These are phyloP conservation scores for Hoplodrina ambigua DNA, from an alignment of 2,888 invertebrate genomes.

Conservation along the genomic window DNA sequence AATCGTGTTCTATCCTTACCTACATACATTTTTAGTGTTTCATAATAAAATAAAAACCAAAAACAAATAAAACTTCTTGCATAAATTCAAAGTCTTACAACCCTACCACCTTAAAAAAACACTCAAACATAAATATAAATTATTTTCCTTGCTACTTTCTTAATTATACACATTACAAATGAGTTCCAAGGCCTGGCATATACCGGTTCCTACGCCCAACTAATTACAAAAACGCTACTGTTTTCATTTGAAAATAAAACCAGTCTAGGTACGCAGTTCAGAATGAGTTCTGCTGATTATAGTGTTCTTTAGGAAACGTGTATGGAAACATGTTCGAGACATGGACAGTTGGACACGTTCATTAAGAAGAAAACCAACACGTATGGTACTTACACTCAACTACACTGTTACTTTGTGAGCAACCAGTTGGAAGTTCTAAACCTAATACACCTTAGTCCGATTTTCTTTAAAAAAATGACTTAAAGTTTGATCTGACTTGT, in stretches of 20 bases:
- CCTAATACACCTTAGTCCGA: background rate
- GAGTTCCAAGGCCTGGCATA: constrained; percentile 33
- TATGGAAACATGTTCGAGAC: constrained; percentile 38
- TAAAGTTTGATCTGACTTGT: background rate
- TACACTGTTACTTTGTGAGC: constrained; percentile 24
- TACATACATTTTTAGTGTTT: too few species aligned
- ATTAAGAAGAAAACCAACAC: constrained; percentile 37
- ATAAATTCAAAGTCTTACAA: background rate
- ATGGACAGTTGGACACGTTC: constrained; percentile 28
- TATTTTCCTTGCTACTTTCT: constrained; percentile 35
- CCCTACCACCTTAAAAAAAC: background rate
- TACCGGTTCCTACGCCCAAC: constrained; percentile 59
- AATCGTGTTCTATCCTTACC: too few species aligned
- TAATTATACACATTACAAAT: constrained; percentile 57
- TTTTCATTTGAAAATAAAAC: constrained; percentile 62
- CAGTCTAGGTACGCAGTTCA: constrained; percentile 31
- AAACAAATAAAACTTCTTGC: too few species aligned
- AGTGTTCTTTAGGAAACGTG: constrained; percentile 50
- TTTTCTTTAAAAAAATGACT: background rate
- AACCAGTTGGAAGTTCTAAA: background rate
- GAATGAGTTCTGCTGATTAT: constrained; percentile 47
- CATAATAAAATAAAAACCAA: too few species aligned
- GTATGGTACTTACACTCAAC: constrained; percentile 6
- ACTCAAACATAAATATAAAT: constrained; percentile 30
- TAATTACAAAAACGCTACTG: constrained; percentile 65